Conservation (phyloP, 1,140 invertebrate genomes). For the Drosophila tsacasi region DNA sequence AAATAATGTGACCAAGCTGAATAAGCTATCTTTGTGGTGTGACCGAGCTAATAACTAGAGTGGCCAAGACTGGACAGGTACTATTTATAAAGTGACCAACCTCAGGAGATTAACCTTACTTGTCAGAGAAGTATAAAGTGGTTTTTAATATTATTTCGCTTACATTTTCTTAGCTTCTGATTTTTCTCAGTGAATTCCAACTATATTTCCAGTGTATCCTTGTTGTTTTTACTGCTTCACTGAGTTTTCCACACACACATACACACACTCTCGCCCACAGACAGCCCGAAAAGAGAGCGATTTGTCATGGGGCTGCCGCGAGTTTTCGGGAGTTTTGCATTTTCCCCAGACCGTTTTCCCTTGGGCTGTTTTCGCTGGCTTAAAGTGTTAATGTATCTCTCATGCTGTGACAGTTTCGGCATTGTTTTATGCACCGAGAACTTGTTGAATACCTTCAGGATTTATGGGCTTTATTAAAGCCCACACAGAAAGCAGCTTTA, state of each 20-base stretch:
- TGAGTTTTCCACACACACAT: slow-evolving; percentile 55
- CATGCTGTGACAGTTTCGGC: slow-evolving; percentile 35
- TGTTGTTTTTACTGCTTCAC: slow-evolving; percentile 55
- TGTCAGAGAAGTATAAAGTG: not conserved
- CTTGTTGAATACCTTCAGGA: slow-evolving; percentile 63
- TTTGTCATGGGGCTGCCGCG: slow-evolving; percentile 62
- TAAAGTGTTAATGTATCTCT: slow-evolving; percentile 66
- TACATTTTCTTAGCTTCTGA: too few relatives aligned
- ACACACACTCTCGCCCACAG: slow-evolving; percentile 31
- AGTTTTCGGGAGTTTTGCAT: slow-evolving; percentile 52
- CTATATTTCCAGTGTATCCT: slow-evolving; percentile 1
- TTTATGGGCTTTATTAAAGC: slow-evolving; percentile 24
- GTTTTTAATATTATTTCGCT: not conserved
- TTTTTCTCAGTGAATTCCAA: not conserved
- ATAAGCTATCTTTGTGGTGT: not conserved
- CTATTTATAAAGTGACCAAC: not conserved
- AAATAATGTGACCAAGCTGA: not conserved
- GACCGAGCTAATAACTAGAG: not conserved
- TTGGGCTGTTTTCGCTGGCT: slow-evolving; percentile 39
- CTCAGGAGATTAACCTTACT: not conserved
- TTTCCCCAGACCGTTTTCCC: slow-evolving; percentile 40
- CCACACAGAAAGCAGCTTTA: slow-evolving; percentile 14
- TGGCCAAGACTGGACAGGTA: not conserved
- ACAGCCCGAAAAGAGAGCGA: slow-evolving; percentile 36
- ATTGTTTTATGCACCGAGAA: slow-evolving; percentile 55